A percentile compares a stretch with the other conserved stretches of the same genome.
phyloP scores from a whole-genome alignment of 2,113 vertebrate genomes.

The Notarius lentiginosus region DNA sequence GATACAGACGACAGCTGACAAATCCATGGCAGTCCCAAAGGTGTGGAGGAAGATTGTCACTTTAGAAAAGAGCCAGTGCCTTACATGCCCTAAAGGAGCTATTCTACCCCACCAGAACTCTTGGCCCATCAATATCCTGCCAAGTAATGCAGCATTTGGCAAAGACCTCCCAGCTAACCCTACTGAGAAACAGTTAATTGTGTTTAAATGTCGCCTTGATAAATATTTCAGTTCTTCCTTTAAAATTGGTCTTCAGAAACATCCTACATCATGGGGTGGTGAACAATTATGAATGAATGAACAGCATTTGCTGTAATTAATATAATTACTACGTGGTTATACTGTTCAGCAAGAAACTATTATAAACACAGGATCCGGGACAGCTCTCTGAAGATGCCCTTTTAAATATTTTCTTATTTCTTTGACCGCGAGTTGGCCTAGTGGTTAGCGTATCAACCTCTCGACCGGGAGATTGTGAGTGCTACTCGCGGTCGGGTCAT shows the following conservation, averaged over 20 bases:
- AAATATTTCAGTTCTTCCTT: neutral
- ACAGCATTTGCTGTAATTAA: constrained; percentile 18
- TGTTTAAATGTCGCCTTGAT: neutral
- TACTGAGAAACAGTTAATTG: neutral
- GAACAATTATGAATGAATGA: constrained; percentile 32
- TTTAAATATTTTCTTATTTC: too few relatives aligned
- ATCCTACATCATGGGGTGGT: neutral
- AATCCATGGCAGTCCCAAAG: constrained; percentile 39
- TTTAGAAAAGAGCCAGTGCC: constrained; percentile 38
- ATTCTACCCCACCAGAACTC: constrained; percentile 1
- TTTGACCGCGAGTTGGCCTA: too few relatives aligned
- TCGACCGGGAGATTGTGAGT: too few relatives aligned
- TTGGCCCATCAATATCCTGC: constrained; percentile 30
- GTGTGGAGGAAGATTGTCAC: constrained; percentile 42
- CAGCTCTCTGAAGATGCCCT: too few relatives aligned
- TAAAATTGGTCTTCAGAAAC: constrained; percentile 16
- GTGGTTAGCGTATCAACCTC: too few relatives aligned
- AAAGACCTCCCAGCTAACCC: neutral
- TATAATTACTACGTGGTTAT: constrained; percentile 9
- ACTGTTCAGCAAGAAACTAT: neutral
- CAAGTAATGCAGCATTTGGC: constrained; percentile 8
- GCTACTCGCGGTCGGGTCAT: too few relatives aligned
- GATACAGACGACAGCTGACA: constrained; percentile 47
- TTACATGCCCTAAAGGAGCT: constrained; percentile 28
- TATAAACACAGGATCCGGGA: neutral